A percentile compares a stretch with the other conserved stretches of the same genome.
These are phyloP conservation scores for Pantherophis alleghaniensis DNA, from an alignment of 2,797 vertebrate species.

Conservation along the genomic window DNA sequence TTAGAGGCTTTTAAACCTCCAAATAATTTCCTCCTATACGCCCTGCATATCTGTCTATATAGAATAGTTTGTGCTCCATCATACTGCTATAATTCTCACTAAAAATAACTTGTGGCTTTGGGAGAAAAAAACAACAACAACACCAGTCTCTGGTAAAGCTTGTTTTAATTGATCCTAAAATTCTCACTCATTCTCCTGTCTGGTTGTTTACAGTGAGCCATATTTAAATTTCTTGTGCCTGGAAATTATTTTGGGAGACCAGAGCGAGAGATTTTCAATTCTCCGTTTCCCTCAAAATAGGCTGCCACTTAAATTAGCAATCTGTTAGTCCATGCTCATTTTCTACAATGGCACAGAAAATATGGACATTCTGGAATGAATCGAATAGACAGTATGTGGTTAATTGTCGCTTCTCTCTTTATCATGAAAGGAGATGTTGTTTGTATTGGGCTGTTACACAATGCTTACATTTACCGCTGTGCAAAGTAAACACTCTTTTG, in stretches of 20 bases:
- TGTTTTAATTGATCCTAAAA: slow-evolving; percentile 9
- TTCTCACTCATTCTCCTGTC: neutral
- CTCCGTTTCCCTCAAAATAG: slow-evolving; percentile 34
- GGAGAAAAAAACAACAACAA: neutral
- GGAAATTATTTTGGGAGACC: slow-evolving; percentile 44
- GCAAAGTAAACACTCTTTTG: neutral
- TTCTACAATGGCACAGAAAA: slow-evolving; percentile 17
- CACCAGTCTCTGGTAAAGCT: neutral
- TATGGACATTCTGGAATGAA: slow-evolving; percentile 18
- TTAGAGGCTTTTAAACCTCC: neutral
- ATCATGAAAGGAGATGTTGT: neutral
- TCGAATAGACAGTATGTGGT: neutral
- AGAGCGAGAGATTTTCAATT: slow-evolving; percentile 42
- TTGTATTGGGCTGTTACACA: neutral
- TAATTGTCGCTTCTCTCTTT: neutral
- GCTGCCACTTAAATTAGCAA: slow-evolving; percentile 29
- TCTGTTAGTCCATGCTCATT: slow-evolving; percentile 7
- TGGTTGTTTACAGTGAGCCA: slow-evolving; percentile 11
- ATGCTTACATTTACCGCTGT: slow-evolving; percentile 1
- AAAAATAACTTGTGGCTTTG: slow-evolving; percentile 2
- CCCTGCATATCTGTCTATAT: neutral
- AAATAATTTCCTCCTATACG: neutral
- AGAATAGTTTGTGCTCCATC: neutral
- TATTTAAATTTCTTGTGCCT: slow-evolving; percentile 20
- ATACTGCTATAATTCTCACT: neutral